Evolutionary conservation across 1,140 invertebrate species (phyloP).

Genomic region (Chlorops oryzae): DNA sequence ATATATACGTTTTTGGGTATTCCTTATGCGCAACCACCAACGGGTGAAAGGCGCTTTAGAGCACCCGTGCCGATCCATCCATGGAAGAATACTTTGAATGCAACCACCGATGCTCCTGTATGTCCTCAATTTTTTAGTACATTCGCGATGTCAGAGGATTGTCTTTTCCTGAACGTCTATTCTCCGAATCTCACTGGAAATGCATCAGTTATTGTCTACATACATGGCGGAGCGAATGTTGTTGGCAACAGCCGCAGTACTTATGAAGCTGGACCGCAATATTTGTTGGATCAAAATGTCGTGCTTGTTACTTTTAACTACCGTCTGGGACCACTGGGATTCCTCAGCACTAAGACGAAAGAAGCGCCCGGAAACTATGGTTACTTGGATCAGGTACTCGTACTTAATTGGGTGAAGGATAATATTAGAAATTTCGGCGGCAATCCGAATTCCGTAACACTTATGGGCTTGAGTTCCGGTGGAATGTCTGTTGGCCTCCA

Average conservation of each 20-base stretch:
- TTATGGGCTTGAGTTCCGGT: constrained; percentile 55
- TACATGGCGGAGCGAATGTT: constrained; percentile 65
- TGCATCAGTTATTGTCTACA: constrained; percentile 62
- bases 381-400: constrained; percentile 57
- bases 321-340: constrained; percentile 59
- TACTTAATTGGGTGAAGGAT: constrained; percentile 56
- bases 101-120: constrained; percentile 48
- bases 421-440: constrained; percentile 56
- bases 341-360: constrained; percentile 52
- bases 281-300: constrained; percentile 57
- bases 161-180: constrained; percentile 67
- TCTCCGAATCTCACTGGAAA: constrained; percentile 46
- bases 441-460: constrained; percentile 52
- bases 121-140: constrained; percentile 50
- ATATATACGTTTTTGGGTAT: constrained; percentile 61
- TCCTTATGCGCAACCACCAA: constrained; percentile 61
- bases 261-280: constrained; percentile 52
- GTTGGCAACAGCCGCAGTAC: constrained; percentile 51
- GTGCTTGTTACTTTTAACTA: constrained; percentile 66
- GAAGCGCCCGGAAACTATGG: constrained; percentile 58
- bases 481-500: constrained; percentile 49
- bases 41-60: constrained; percentile 57
- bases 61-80: constrained; percentile 48
- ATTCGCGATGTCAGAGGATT: constrained; percentile 64
- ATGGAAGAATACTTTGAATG: constrained; percentile 51